These are phyloP conservation scores for Phylloscopus trochiloides DNA, from an alignment of 2,113 vertebrate species.

Conservation along the genomic window DNA sequence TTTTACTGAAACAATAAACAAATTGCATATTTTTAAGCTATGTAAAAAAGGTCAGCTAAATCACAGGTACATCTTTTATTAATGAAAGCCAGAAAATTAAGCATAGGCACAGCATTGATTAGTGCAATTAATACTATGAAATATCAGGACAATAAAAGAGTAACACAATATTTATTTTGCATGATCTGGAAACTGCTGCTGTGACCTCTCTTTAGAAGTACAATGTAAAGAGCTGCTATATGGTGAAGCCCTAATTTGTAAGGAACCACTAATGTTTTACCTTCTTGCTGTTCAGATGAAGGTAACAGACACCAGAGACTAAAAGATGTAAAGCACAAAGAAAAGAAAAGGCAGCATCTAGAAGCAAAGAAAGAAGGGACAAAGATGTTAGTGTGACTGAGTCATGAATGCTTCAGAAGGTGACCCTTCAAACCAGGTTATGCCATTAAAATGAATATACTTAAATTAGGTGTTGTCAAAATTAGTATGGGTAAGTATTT, in stretches of 20 bases:
- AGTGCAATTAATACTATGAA: not conserved
- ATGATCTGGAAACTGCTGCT: not conserved
- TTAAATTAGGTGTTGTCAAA: not conserved
- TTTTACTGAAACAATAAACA: not conserved
- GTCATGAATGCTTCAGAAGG: not conserved
- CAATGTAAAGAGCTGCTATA: not conserved
- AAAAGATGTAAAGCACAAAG: slow-evolving; percentile 70
- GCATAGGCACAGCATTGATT: not conserved
- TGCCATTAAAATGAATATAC: not conserved
- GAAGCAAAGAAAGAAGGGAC: slow-evolving; percentile 66
- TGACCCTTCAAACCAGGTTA: not conserved
- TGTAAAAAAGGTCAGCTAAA: not conserved
- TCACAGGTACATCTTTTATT: not conserved
- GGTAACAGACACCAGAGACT: slow-evolving; percentile 69
- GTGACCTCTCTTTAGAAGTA: not conserved
- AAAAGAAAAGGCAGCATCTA: slow-evolving; percentile 76
- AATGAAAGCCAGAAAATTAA: not conserved
- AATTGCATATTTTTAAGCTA: not conserved
- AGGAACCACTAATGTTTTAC: slow-evolving; percentile 54
- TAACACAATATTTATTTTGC: not conserved
- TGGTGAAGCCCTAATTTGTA: not conserved
- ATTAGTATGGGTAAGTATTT: not conserved
- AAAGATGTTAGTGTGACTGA: slow-evolving; percentile 59
- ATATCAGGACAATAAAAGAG: not conserved
- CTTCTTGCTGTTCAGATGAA: slow-evolving; percentile 67